A percentile compares a stretch with the other conserved stretches of the same genome.
Conservation (phyloP, 2,888 invertebrate species). For the Tortricodes alternella region DNA sequence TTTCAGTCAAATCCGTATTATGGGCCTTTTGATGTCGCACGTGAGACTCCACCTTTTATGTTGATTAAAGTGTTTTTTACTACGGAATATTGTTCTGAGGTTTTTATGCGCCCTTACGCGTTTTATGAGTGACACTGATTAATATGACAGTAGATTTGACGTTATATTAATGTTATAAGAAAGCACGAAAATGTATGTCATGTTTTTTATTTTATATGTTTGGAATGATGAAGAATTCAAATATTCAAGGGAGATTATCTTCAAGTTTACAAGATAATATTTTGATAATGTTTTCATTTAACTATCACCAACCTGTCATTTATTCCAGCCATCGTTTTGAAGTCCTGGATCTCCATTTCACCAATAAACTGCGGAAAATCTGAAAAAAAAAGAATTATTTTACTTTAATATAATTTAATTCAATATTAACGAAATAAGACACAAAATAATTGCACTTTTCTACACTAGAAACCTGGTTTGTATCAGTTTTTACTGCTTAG, state of each 20-base stretch:
- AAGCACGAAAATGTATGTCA: too few relatives aligned
- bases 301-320: conserved; percentile 65
- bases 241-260: too few relatives aligned
- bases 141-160: neutral
- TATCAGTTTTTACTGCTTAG: too few relatives aligned
- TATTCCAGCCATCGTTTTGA: conserved; percentile 61
- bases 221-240: too few relatives aligned
- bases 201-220: too few relatives aligned
- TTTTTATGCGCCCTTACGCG: neutral
- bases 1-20: conserved; percentile 36
- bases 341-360: conserved; percentile 76
- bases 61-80: conserved; percentile 50
- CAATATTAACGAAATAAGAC: too few relatives aligned
- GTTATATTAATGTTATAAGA: too few relatives aligned
- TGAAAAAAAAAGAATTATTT: conserved; percentile 45
- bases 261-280: too few relatives aligned
- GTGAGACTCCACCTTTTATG: conserved; percentile 48
- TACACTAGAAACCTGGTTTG: too few relatives aligned
- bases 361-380: conserved; percentile 76
- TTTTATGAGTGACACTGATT: neutral
- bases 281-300: neutral
- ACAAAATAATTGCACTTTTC: too few relatives aligned
- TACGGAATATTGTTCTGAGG: conserved; percentile 5
- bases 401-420: neutral
- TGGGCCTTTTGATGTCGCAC: conserved; percentile 33